Evolutionary conservation across 2,888 invertebrate species (phyloP).

Genomic region (Limenitis camilla): DNA sequence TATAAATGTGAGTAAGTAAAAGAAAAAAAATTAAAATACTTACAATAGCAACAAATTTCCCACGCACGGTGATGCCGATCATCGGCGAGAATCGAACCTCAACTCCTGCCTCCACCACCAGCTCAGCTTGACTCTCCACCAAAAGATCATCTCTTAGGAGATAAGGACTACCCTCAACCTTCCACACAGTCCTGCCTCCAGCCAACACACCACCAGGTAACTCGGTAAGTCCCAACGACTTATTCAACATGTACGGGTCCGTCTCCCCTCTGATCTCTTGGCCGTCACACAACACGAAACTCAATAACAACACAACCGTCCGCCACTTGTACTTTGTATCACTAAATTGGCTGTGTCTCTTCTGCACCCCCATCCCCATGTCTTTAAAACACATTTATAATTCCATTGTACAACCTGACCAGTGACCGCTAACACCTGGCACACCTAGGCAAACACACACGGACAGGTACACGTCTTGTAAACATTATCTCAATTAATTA

Average conservation of each 20-base stretch:
- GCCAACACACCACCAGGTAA: slow-evolving; percentile 77
- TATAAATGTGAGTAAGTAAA: neutral
- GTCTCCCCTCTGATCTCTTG: slow-evolving; percentile 47
- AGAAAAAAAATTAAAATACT: slow-evolving; percentile 42
- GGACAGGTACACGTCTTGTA: slow-evolving; percentile 5
- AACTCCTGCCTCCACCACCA: slow-evolving; percentile 93
- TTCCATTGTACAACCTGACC: slow-evolving; percentile 42
- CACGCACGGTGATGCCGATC: slow-evolving; percentile 93
- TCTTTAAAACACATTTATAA: slow-evolving; percentile 59
- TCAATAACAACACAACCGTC: slow-evolving; percentile 48
- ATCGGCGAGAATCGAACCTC: slow-evolving; percentile 92
- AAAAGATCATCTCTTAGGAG: slow-evolving; percentile 85
- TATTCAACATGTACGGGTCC: slow-evolving; percentile 64
- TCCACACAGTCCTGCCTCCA: slow-evolving; percentile 73
- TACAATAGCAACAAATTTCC: slow-evolving; percentile 92
- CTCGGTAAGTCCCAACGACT: slow-evolving; percentile 69
- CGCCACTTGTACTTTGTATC: slow-evolving; percentile 73
- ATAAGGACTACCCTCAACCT: slow-evolving; percentile 80
- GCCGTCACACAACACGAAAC: slow-evolving; percentile 48
- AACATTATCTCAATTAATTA: neutral
- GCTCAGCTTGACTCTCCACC: slow-evolving; percentile 83
- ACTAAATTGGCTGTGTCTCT: slow-evolving; percentile 70
- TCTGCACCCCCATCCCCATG: slow-evolving; percentile 65
- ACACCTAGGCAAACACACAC: slow-evolving; percentile 49
- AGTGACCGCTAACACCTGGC: slow-evolving; percentile 43